Base-by-base conservation (phyloP, 64 coral and sea anemone species). In the Exaiptasia diaphana region DNA sequence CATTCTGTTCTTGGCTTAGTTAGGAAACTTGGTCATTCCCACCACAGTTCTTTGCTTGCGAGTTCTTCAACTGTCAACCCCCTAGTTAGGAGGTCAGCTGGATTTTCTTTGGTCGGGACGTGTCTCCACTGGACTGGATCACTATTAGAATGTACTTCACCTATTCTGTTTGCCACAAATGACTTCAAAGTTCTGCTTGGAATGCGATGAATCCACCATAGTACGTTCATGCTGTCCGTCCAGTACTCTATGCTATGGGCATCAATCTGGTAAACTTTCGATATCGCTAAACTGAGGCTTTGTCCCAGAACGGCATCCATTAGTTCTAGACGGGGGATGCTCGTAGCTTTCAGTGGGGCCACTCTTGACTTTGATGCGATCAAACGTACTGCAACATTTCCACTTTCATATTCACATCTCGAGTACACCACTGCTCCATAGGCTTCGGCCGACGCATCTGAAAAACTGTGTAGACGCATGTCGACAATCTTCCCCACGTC, bases 271-370 rank as follows among this genome's bases (percentile, higher is more conserved):
- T 45, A 69, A 41, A 87, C 74, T 38, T 68, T 76, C 31, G 75
- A 52, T 67, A 79, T 26, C 20, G 44, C 56, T 58, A 50, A 29
- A 8, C 26, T 71, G 23, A 88, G 18, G 23, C 64, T 68, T 50
- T 80, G 49, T 80, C 77, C 86, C 59, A 89, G 53, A 31, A 89
- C 77, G 81, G 86, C 86, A 36, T 58, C 86, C 77, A 82, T 75
- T 50, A 89, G 75, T 63, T 82, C 77, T 37, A 89, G 59, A 28
- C 54, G 53, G 41, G 77, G 86, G 49, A 89, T 82, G 33, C 68
- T 89, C 23, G 49, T 53, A 34, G 39, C 53, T 82, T 33, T 81
- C 41, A 89, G 35, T 15, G 86, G 77, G 13, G 67, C 69, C 21
- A 89, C 86, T 81, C 24, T 58, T 41, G 29, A 54, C 77, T 81